Evolutionary conservation across 1,140 invertebrate species (phyloP), one percentile per base, ranked within the genome.

Genomic region (Eueides isabella): DNA sequence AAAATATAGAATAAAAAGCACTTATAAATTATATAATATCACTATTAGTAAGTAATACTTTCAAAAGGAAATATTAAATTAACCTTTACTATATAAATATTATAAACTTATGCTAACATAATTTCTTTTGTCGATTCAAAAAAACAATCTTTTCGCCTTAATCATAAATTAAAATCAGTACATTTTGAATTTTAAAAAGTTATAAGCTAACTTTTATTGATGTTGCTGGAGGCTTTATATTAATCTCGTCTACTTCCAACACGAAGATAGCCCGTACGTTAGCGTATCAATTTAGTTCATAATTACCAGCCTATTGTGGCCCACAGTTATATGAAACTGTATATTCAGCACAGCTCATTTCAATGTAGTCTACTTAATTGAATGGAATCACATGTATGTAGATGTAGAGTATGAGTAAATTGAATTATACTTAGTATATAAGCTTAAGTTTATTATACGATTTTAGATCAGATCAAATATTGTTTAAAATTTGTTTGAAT

Each of bases 271-370:
- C 3, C 23, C 48, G 48, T 55, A 12, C 48, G 48, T 55, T 55
- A 55, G 48, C 48, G 48, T 55, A 55, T 55, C 48, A 55, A 55
- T 55, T 55, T 55, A 55, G 48, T 55, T 55, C 48, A 55, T 9
- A 55, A 55, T 26, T 9, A 55, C 48, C 48, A 55, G 48, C 2
- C 11, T 23, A 9, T 12, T 23, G 19, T 55, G 48, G 9, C 11
- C 48, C 7, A 19, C 7, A 1, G 9, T 23, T 55, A 55, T 55
- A 55, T 55, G 23, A 3, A 26, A 55, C 2, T 55, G 19, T 23
- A 55, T 55, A 55, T 26, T 26, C 19, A 4, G 26, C 48, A 26
- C 23, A 55, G 48, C 2, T 55, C 48, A 55, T 12, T 26, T 11
- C 0, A 55, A 12, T 55, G 5, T 26, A 23, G 2, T 55, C 23